Conservation (phyloP, 2,888 invertebrate species). For the Celastrina argiolus region DNA sequence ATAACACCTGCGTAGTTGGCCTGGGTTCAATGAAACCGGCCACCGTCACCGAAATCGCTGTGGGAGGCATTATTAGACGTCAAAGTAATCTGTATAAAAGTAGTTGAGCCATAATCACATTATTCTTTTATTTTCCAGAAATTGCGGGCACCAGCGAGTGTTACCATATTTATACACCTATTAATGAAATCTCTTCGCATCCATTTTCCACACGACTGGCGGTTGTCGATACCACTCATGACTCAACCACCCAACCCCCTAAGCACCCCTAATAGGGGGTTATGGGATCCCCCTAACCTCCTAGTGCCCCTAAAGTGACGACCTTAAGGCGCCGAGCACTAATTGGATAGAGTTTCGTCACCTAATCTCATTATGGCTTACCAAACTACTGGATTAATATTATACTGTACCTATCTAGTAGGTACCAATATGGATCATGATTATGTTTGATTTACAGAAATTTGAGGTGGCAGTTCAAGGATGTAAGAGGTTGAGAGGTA, state of each 20-base stretch:
- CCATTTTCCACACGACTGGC: conserved; percentile 15
- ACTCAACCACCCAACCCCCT: background rate
- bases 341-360: conserved; percentile 21
- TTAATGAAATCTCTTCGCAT: background rate
- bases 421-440: background rate
- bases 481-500: too few relatives aligned
- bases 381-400: conserved; percentile 9
- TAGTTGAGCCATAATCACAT: too few relatives aligned
- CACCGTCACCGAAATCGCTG: too few relatives aligned
- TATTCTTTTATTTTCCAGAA: too few relatives aligned
- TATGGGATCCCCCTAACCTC: background rate
- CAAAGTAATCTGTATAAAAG: too few relatives aligned
- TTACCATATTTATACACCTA: background rate
- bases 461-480: too few relatives aligned
- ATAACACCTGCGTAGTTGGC: too few relatives aligned
- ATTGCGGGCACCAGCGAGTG: background rate
- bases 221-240: conserved; percentile 18
- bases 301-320: conserved; percentile 9
- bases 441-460: too few relatives aligned
- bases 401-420: background rate
- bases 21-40: too few relatives aligned
- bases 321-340: conserved; percentile 9
- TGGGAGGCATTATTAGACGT: too few relatives aligned
- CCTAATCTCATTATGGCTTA: conserved; percentile 18
- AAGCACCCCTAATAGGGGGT: background rate